Evolutionary conservation across 2,797 vertebrate species (phyloP).

Genomic region (Leptodactylus fallax): DNA sequence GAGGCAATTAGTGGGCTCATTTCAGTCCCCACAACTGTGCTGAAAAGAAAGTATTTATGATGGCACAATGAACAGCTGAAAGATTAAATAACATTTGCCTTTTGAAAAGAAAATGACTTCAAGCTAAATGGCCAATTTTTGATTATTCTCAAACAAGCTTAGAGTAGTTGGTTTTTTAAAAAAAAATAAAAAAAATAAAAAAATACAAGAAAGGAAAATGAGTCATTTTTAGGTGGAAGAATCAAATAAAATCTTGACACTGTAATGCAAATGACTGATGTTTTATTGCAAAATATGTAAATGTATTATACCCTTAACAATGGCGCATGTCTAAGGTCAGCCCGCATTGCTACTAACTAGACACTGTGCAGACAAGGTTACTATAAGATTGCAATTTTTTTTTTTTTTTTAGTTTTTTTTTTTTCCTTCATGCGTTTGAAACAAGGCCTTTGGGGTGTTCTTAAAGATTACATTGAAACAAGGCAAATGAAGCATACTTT

Average conservation of each 20-base stretch:
- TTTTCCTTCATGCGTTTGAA: slow-evolving; percentile 68
- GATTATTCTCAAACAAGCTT: slow-evolving; percentile 99
- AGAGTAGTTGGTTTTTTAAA: slow-evolving; percentile 93
- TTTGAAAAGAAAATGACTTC: slow-evolving; percentile 99
- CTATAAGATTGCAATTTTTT: slow-evolving; percentile 69
- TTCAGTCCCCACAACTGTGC: slow-evolving; percentile 99
- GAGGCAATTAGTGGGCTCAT: slow-evolving; percentile 99
- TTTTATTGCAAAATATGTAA: slow-evolving; percentile 91
- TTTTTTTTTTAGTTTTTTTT: slow-evolving; percentile 66
- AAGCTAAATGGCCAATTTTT: slow-evolving; percentile 99
- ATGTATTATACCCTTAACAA: slow-evolving; percentile 86
- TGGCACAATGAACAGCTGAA: slow-evolving; percentile 99
- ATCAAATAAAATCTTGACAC: slow-evolving; percentile 89
- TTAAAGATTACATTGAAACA: slow-evolving; percentile 72
- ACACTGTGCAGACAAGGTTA: slow-evolving; percentile 77
- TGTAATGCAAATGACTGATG: slow-evolving; percentile 88
- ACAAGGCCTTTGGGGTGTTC: slow-evolving; percentile 70
- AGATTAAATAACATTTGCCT: slow-evolving; percentile 99
- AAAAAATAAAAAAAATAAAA: slow-evolving; percentile 67
- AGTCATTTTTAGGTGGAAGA: slow-evolving; percentile 95
- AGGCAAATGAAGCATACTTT: slow-evolving; percentile 71
- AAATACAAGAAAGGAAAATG: slow-evolving; percentile 94
- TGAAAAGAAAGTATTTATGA: slow-evolving; percentile 99
- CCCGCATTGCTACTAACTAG: slow-evolving; percentile 80
- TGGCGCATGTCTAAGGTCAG: slow-evolving; percentile 83